Base-by-base conservation (phyloP, 1,140 invertebrate species). In the Linepithema humile region DNA sequence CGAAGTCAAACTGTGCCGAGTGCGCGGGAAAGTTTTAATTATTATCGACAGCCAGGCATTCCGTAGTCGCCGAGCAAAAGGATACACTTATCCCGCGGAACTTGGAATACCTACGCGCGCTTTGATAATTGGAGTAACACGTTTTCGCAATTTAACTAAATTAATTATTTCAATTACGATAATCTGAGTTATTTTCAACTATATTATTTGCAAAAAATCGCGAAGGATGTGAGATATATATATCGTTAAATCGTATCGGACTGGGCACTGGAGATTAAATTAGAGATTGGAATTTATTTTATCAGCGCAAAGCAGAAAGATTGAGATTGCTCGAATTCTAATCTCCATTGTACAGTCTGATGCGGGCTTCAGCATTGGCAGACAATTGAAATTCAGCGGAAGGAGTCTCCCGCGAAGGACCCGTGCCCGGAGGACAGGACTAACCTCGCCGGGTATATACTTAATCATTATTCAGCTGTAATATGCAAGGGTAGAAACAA, bases 401-500 rank as follows among this genome's bases (percentile, higher is more conserved):
- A 32, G 75, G 32, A 35, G 29, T 23, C 59, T 64, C 43, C 40
- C 29, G 29, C 78, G 64, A 86, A 88, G 86, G 83, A 70, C 65
- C 72, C 74, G 65, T 88, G 88, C 91, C 92, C 91, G 64, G 64
- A 89, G 92, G 92, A 88, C 72, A 90, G 89, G 88, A 91, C 91
- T 90, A 93, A 93, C 91, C n/a, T 94, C 91, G 82, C 83, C 72
- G 73, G 59, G 87, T 91, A 83, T 48, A 85, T 85, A 88, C 89
- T 91, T 92, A 93, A 94, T 94, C 92, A 90, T 92, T 90, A 92
- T 91, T 92, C 88, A 86, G 91, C 92, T 93, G 92, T 93, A 94
- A 93, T 93, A 93, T 93, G 91, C 91, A 93, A 91, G 94, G 93
- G 93, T 92, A 91, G 93, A 93, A 94, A 94, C 92, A 94, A 94